phyloP scores from a whole-genome alignment of 2,113 vertebrate species.

The Mustela lutreola region DNA sequence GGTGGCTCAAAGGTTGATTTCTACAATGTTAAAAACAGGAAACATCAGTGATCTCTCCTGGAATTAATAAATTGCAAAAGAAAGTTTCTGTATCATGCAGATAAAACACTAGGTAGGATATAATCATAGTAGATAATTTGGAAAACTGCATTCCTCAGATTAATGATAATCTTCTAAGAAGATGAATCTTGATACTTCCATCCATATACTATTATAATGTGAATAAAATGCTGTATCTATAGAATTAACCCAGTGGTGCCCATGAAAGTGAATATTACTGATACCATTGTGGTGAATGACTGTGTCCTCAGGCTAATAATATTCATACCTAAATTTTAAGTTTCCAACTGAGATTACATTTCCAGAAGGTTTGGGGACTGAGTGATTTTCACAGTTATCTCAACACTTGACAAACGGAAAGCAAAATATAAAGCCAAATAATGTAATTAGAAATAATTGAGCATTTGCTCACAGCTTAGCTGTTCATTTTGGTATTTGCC shows the following conservation, averaged over 20 bases:
- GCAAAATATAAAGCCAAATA: background rate
- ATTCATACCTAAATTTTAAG: background rate
- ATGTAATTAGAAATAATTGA: background rate
- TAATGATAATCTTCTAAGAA: background rate
- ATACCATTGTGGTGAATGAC: background rate
- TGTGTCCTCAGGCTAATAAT: background rate
- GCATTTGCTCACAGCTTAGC: background rate
- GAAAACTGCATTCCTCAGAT: background rate
- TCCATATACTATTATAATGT: background rate
- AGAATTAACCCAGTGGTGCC: background rate
- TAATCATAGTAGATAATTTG: background rate
- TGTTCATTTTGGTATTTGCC: background rate
- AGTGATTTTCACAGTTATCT: background rate
- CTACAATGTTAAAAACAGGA: background rate
- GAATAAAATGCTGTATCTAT: background rate
- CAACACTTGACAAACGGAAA: background rate
- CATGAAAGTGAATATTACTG: background rate
- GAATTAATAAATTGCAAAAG: background rate
- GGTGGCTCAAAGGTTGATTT: background rate
- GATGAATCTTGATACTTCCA: background rate
- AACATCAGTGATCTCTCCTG: background rate
- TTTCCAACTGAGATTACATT: background rate
- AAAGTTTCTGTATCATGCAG: background rate
- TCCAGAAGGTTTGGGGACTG: background rate
- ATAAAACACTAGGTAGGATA: background rate